Evolutionary conservation across 92 coral and sea anemone species (phyloP).

Genomic region (Muricea muricata): DNA sequence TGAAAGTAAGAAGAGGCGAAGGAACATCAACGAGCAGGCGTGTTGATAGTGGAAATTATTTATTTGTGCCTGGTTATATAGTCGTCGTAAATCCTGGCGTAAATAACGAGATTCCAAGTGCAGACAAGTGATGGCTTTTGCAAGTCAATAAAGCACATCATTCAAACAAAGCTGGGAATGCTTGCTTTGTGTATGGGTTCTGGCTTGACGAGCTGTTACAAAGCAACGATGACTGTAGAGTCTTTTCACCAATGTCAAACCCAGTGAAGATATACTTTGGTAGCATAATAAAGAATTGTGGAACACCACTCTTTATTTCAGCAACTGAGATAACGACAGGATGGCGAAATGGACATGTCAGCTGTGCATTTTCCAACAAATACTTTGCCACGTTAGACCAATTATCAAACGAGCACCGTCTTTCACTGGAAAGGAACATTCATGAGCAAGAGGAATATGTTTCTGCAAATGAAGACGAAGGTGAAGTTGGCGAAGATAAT

Average conservation of each 20-base stretch:
- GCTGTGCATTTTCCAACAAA: conserved; percentile 25
- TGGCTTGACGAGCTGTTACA: not conserved
- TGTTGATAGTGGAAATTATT: not conserved
- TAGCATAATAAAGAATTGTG: conserved; percentile 19
- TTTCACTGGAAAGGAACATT: conserved; percentile 23
- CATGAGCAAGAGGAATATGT: conserved; percentile 8
- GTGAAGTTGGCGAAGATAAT: conserved; percentile 3
- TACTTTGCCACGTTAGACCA: conserved; percentile 37
- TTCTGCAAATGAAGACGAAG: conserved; percentile 26
- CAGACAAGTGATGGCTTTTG: conserved; percentile 7
- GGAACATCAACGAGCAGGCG: not conserved
- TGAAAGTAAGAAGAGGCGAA: conserved; percentile 8
- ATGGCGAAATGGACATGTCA: conserved; percentile 43
- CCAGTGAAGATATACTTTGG: conserved; percentile 21
- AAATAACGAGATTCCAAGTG: conserved; percentile 6
- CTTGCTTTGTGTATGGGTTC: conserved; percentile 2
- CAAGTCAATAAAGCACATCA: conserved; percentile 14
- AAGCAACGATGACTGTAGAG: conserved; percentile 13
- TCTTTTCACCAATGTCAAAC: not conserved
- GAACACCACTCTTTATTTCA: conserved; percentile 33
- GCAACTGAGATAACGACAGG: conserved; percentile 29
- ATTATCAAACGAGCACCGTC: conserved; percentile 43
- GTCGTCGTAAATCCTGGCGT: conserved; percentile 34
- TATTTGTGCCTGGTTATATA: conserved; percentile 43
- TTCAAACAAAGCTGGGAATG: conserved; percentile 5